Percentiles rank a stretch among this genome's conserved stretches.
Evolutionary conservation across 2,797 vertebrate genomes (phyloP).

Genomic region (Pipistrellus pygmaeus): DNA sequence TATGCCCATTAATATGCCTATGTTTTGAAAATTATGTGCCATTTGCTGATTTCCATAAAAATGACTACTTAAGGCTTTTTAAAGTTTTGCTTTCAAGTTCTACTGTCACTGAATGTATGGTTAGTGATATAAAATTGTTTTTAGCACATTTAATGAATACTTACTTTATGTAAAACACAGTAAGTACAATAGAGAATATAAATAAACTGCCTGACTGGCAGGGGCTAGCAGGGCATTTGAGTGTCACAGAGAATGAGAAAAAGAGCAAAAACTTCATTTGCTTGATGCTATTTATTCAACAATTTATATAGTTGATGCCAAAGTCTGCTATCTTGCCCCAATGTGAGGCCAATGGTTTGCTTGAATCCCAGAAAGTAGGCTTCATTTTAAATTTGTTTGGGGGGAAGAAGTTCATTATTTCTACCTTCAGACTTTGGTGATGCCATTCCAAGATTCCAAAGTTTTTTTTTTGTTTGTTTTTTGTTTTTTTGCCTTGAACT

Average conservation of each 20-base stretch:
- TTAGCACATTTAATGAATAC: background rate
- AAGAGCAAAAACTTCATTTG: background rate
- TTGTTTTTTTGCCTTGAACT: background rate
- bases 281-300: background rate
- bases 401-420: background rate
- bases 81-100: conserved; percentile 54
- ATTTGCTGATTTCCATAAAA: conserved; percentile 33
- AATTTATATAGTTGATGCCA: background rate
- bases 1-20: background rate
- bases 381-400: background rate
- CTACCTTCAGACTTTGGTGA: background rate
- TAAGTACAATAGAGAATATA: background rate
- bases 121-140: background rate
- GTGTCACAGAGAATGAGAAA: background rate
- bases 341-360: background rate
- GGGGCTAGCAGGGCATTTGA: background rate
- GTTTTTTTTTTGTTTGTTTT: background rate
- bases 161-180: background rate
- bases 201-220: background rate
- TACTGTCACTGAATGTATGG: background rate
- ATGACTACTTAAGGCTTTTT: background rate
- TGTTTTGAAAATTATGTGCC: background rate
- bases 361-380: background rate
- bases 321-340: background rate
- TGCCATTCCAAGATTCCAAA: background rate